Percentiles rank a stretch among this genome's conserved stretches.
These are phyloP conservation scores for Trichogramma dendrolimi DNA, from an alignment of 2,888 invertebrate species.

Conservation along the genomic window DNA sequence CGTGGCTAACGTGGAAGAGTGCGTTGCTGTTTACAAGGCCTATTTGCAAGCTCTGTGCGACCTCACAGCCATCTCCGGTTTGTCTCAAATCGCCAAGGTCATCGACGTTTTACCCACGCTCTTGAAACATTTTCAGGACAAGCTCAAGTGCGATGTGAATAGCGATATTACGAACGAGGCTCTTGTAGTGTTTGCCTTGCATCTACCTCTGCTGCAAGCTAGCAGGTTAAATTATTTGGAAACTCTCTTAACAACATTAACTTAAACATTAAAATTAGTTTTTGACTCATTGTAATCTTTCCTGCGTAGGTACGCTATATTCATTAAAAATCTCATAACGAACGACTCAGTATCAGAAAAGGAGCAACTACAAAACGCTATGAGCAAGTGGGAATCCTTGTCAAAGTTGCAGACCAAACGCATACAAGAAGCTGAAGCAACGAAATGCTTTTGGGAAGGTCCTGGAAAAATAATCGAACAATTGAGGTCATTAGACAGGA, in stretches of 20 bases:
- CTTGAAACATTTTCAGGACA: conserved; percentile 58
- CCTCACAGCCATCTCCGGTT: conserved; percentile 69
- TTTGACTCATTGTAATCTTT: no score
- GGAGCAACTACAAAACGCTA: conserved; percentile 58
- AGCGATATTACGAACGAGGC: conserved; percentile 58
- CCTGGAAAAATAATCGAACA: conserved; percentile 63
- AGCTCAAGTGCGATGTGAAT: conserved; percentile 55
- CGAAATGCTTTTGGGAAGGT: conserved; percentile 71
- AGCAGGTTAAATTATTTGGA: conserved; percentile 43
- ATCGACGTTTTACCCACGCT: conserved; percentile 61
- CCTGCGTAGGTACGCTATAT: conserved; percentile 58
- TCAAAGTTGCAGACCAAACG: conserved; percentile 62
- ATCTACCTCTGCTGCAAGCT: conserved; percentile 61
- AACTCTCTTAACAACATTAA: background rate
- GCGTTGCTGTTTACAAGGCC: conserved; percentile 66
- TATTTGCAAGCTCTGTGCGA: conserved; percentile 71
- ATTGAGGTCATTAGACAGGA: conserved; percentile 62
- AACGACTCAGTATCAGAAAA: conserved; percentile 39
- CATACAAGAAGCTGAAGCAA: conserved; percentile 64
- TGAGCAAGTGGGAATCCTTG: conserved; percentile 61
- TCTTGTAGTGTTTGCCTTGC: conserved; percentile 59
- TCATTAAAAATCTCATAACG: conserved; percentile 58
- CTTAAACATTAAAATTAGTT: no score
- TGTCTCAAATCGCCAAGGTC: conserved; percentile 62
- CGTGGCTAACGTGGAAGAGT: conserved; percentile 68